Evolutionary conservation across 1,140 invertebrate genomes (phyloP).

Genomic region (Bursaphelenchus mucronatus): DNA sequence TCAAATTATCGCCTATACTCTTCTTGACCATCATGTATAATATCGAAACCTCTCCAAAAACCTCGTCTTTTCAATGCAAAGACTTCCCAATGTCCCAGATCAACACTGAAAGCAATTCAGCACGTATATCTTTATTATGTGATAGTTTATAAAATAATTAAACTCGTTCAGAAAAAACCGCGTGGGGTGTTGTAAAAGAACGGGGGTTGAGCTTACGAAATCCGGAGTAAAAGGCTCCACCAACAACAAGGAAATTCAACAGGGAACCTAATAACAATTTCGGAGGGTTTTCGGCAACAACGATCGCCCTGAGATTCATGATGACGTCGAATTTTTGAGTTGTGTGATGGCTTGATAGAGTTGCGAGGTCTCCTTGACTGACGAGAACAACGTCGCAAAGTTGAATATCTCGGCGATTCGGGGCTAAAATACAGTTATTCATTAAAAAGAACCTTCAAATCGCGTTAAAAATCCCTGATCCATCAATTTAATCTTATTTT

Average conservation of each 20-base stretch:
- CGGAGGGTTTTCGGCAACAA: background rate
- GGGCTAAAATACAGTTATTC: constrained; percentile 14
- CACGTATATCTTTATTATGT: no score
- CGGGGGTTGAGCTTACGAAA: background rate
- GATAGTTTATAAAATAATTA: no score
- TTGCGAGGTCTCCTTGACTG: constrained; percentile 23
- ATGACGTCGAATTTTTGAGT: constrained; percentile 18
- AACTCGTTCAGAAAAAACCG: no score
- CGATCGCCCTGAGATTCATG: background rate
- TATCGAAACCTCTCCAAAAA: no score
- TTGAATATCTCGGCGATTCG: constrained; percentile 25
- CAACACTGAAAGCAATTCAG: no score
- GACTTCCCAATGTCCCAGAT: no score
- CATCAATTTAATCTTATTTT: no score
- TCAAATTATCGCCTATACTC: no score
- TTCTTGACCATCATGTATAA: no score
- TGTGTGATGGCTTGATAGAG: constrained; percentile 24
- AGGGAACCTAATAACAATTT: background rate
- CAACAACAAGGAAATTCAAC: background rate
- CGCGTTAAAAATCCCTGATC: no score
- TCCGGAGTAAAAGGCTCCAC: background rate
- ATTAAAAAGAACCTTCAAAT: no score
- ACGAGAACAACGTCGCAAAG: constrained; percentile 27
- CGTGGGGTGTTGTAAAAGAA: background rate
- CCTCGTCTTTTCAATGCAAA: no score